phyloP scores from a whole-genome alignment of 2,113 vertebrate species.

The Sminthopsis crassicaudata region DNA sequence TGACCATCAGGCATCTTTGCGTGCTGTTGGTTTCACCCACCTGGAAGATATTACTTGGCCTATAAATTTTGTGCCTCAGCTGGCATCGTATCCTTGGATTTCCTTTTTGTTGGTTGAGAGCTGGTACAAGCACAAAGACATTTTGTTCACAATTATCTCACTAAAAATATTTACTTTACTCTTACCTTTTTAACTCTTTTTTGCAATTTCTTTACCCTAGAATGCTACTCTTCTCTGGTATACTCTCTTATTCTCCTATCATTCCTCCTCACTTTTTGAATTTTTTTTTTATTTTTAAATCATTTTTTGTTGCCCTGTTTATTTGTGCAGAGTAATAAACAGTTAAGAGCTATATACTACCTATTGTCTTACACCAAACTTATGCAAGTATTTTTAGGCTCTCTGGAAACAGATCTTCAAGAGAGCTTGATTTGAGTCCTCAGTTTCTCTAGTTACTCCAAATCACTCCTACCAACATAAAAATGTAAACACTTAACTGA shows the following conservation, averaged over 20 bases:
- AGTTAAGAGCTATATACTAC: slow-evolving; percentile 45
- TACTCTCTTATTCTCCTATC: background rate
- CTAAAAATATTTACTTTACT: slow-evolving; percentile 61
- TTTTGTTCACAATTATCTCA: slow-evolving; percentile 44
- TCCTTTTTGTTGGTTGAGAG: slow-evolving; percentile 63
- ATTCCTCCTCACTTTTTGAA: background rate
- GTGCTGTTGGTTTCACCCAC: slow-evolving; percentile 68
- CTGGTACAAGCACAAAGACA: slow-evolving; percentile 57
- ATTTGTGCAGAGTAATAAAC: slow-evolving; percentile 53
- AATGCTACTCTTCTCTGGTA: slow-evolving; percentile 2
- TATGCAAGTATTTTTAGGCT: background rate
- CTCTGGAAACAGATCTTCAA: slow-evolving; percentile 6
- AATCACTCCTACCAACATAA: background rate
- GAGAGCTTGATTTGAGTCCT: slow-evolving; percentile 8
- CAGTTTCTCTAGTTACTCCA: background rate
- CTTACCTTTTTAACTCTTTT: slow-evolving; percentile 40
- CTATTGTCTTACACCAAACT: background rate
- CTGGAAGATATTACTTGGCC: slow-evolving; percentile 72
- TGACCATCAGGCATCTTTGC: slow-evolving; percentile 69
- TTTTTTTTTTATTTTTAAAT: slow-evolving; percentile 52
- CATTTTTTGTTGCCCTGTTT: slow-evolving; percentile 62
- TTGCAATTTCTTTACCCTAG: background rate
- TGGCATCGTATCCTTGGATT: slow-evolving; percentile 54
- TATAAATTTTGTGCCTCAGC: slow-evolving; percentile 56
- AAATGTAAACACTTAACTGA: background rate